Base-by-base conservation (phyloP, 2,888 invertebrate species). In the Abscondita cerata region DNA sequence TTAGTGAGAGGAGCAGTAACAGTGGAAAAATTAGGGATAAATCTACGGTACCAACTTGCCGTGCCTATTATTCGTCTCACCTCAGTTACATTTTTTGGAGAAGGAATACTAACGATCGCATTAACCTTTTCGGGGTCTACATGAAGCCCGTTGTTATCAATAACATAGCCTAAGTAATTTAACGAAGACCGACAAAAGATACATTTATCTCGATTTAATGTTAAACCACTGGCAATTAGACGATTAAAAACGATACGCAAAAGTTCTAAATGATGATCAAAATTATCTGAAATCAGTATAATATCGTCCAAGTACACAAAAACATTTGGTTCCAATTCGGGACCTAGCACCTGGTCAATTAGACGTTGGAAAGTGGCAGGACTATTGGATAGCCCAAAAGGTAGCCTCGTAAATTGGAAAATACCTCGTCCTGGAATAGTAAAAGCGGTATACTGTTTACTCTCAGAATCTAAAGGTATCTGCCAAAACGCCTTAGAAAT, bases 391-490 rank as follows among this genome's bases (percentile, higher is more conserved):
- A 70, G 18, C 2, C 70, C 68, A 60, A 70, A 72, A 0, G 69
- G 67, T 53, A 71, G 53, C 6, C 59, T 60, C 2, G 13, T 55
- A 51, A 68, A 75, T 34, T 76, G 66, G 51, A 69, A 75, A 2
- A 71, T 63, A 1, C 74, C 75, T 19, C 71, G 59, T 11, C 72
- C 68, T 1, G 71, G 70, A 1, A 76, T 65, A 5, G 66, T 60
- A 64, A 76, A 77, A 2, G 75, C 73, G 16, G 74, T 73, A 53
- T 73, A 72, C 48, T 70, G 69, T 11, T 46, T 13, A 16, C 68
- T 68, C 8, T 46, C 33, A 18, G 55, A 44, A 20, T 64, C 53
- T 33, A 74, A 46, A 2, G 68, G 68, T 12, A 75, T 64, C 54
- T 75, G 72, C 68, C 67, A 71, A 59, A 68, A 72, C 4, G 66